Evolutionary conservation across 2,113 vertebrate genomes (phyloP), one percentile per base, ranked within the genome.

Genomic region (Callithrix jacchus): DNA sequence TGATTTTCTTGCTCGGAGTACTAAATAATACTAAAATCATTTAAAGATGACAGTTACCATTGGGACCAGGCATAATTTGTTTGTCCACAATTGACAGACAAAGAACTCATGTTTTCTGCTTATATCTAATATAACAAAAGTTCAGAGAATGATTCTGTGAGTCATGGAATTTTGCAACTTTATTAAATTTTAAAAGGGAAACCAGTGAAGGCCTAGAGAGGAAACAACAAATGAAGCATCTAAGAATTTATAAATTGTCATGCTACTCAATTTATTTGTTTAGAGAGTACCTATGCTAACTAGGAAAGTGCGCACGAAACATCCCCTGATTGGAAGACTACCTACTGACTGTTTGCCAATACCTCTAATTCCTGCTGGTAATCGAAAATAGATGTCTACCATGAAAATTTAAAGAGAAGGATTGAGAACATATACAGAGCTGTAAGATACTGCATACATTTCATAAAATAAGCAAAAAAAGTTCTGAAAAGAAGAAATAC

Each of bases 401-500:
- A 90, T 95, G 96, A 97, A 97, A 97, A 97, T 98, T 96, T 94
- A 98, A 98, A 98, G 93, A 96, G 89, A 97, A 96, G 97, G 97
- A 97, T 98, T 98, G 98, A 97, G 93, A 98, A 98, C 96, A 97
- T 95, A 97, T 95, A 97, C 93, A 94, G 97, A 98, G 93, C 97
- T 97, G 97, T 97, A 93, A 98, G 97, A 98, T 98, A 98, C 96
- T 98, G 84, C 91, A 95, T 97, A 96, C 71, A 96, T 95, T 98
- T 96, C 97, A 97, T 96, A 37, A 83, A 54, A 80, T 95, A 93
- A 87, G 7, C 17, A 40, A 96, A 91, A 89, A 94, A 97, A 92
- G 37, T 97, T 98, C 96, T 96, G 79, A 98, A 98, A 91, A 96
- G 84, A 54, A 89, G 93, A 87, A 94, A 73, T 97, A 97, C 40